These are phyloP conservation scores for Pogonomyrmex barbatus DNA, from an alignment of 1,140 invertebrate genomes.

Conservation along the genomic window DNA sequence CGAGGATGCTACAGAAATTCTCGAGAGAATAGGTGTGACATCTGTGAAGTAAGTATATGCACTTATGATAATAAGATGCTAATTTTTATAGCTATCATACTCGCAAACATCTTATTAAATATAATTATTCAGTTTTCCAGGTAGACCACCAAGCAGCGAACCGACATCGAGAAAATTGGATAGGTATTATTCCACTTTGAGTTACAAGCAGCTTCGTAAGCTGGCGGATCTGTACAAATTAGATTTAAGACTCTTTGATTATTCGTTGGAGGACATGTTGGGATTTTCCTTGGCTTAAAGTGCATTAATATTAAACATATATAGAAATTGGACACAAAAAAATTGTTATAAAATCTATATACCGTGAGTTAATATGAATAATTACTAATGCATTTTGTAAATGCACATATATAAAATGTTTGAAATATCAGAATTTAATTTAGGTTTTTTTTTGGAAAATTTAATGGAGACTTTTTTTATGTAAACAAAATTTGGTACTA, in stretches of 20 bases:
- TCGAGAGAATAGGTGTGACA: slow-evolving; percentile 82
- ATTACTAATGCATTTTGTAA: slow-evolving; percentile 2
- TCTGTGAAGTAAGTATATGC: slow-evolving; percentile 78
- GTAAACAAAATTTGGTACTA: not conserved
- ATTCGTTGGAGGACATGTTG: slow-evolving; percentile 90
- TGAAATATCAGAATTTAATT: not conserved
- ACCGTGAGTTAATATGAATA: not conserved
- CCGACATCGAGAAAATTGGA: slow-evolving; percentile 88
- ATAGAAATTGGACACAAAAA: not conserved
- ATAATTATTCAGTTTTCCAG: slow-evolving; percentile 88
- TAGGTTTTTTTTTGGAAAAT: not conserved
- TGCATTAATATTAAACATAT: slow-evolving; percentile 1
- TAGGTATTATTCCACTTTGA: slow-evolving; percentile 91
- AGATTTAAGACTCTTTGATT: slow-evolving; percentile 94
- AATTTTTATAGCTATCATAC: not conserved
- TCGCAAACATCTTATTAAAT: slow-evolving; percentile 76
- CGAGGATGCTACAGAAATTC: slow-evolving; percentile 83
- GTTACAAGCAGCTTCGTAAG: slow-evolving; percentile 89
- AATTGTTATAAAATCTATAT: not conserved
- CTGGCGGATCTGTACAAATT: slow-evolving; percentile 91
- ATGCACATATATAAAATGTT: not conserved
- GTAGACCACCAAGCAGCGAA: slow-evolving; percentile 88
- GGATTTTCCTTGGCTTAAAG: slow-evolving; percentile 87
- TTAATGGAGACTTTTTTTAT: not conserved
- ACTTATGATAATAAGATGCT: not conserved